phyloP scores from a whole-genome alignment of 2,888 invertebrate species.

The Laothoe populi region DNA sequence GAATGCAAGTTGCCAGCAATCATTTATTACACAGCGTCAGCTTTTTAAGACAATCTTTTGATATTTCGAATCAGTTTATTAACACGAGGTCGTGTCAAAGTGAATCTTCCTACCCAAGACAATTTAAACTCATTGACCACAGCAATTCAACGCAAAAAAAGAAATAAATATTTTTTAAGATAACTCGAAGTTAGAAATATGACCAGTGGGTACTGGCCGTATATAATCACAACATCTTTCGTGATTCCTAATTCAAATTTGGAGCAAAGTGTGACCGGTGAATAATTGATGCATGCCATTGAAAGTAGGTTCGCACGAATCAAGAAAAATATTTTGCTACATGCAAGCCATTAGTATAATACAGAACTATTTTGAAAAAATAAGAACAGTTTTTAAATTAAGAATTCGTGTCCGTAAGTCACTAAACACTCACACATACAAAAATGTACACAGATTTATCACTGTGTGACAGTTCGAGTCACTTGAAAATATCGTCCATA shows the following conservation, averaged over 20 bases:
- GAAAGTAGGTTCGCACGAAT: conserved; percentile 11
- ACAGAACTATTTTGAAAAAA: neutral
- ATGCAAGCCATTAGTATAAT: neutral
- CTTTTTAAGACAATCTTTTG: neutral
- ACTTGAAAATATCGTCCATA: conserved; percentile 35
- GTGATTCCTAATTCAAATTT: conserved; percentile 10
- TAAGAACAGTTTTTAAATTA: neutral
- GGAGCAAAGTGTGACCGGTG: neutral
- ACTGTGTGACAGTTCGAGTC: conserved; percentile 18
- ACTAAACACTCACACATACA: conserved; percentile 19
- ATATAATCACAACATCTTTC: conserved; percentile 1
- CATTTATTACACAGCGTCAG: neutral
- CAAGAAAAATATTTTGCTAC: conserved; percentile 5
- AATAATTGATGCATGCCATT: neutral
- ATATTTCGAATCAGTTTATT: neutral
- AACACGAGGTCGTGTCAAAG: neutral
- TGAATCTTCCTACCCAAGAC: neutral
- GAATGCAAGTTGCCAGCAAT: neutral
- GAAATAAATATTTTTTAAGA: neutral
- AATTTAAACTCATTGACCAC: neutral
- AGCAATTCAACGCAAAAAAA: too few species aligned
- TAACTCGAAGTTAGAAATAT: neutral
- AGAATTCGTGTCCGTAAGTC: neutral
- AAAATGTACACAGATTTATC: conserved; percentile 13
- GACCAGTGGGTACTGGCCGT: neutral